These are phyloP conservation scores for Electrophaes corylata DNA, from an alignment of 2,888 invertebrate genomes.

Conservation along the genomic window DNA sequence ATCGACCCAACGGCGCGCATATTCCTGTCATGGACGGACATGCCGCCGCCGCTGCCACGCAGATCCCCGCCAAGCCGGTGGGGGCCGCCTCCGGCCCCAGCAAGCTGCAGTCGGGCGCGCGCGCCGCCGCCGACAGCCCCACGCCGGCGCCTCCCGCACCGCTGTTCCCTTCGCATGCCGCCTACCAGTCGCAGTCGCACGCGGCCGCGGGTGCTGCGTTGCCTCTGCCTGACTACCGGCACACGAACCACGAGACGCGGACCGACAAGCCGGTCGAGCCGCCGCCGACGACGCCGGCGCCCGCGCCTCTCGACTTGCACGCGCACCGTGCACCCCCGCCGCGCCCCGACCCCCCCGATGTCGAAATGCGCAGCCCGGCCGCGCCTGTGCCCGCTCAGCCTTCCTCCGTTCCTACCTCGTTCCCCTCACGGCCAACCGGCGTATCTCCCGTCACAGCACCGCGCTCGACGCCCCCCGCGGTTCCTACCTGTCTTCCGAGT, in stretches of 20 bases:
- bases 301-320: constrained; percentile 71
- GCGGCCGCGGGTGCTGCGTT: constrained; percentile 76
- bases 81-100: constrained; percentile 71
- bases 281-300: constrained; percentile 56
- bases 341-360: constrained; percentile 52
- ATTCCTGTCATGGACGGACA: constrained; percentile 76
- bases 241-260: constrained; percentile 84
- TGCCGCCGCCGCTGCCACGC: constrained; percentile 76
- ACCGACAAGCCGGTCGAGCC: constrained; percentile 63
- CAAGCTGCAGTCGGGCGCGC: constrained; percentile 76
- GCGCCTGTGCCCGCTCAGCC: constrained; percentile 51
- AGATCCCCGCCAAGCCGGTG: constrained; percentile 73
- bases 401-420: constrained; percentile 74
- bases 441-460: constrained; percentile 61
- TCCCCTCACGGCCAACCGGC: constrained; percentile 64
- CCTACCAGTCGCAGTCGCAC: constrained; percentile 67
- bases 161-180: constrained; percentile 73
- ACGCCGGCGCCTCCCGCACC: constrained; percentile 77
- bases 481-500: constrained; percentile 75
- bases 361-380: constrained; percentile 49
- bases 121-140: constrained; percentile 77
- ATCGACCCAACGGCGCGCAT: constrained; percentile 71
- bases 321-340: constrained; percentile 60
- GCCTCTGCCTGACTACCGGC: constrained; percentile 77
- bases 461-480: constrained; percentile 62